A percentile compares a stretch with the other conserved stretches of the same genome.
Conservation (phyloP, 2,797 vertebrate species). For the Trachurus trachurus region DNA sequence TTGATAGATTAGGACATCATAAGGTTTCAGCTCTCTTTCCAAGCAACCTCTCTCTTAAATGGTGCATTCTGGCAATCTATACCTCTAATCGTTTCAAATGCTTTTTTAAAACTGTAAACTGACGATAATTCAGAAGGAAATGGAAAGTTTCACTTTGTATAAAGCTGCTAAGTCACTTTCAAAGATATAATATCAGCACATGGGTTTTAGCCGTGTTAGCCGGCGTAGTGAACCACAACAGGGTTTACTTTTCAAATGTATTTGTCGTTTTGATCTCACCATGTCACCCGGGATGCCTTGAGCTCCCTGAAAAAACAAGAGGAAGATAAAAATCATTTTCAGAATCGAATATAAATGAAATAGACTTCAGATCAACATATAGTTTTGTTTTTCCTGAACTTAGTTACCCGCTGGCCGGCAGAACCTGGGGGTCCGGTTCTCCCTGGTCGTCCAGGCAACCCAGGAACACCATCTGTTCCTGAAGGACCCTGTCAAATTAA, state of each 20-base stretch:
- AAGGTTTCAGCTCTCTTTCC: neutral
- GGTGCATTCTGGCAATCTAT: neutral
- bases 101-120: neutral
- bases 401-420: slow-evolving; percentile 87
- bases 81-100: neutral
- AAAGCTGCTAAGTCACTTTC: neutral
- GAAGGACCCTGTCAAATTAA: slow-evolving; percentile 86
- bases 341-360: slow-evolving; percentile 15
- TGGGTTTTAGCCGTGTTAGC: neutral
- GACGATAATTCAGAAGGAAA: neutral
- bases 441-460: slow-evolving; percentile 92
- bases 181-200: neutral
- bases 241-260: neutral
- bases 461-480: slow-evolving; percentile 91
- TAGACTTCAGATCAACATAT: slow-evolving; percentile 13
- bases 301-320: slow-evolving; percentile 82
- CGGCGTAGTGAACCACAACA: neutral
- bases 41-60: neutral
- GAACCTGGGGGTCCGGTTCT: slow-evolving; percentile 90
- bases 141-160: neutral
- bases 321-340: slow-evolving; percentile 25
- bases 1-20: too few relatives aligned
- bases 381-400: slow-evolving; percentile 31
- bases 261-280: slow-evolving; percentile 78
- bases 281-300: slow-evolving; percentile 86